Evolutionary conservation across 2,113 vertebrate species (phyloP).

Genomic region (Toxotes jaculatrix): DNA sequence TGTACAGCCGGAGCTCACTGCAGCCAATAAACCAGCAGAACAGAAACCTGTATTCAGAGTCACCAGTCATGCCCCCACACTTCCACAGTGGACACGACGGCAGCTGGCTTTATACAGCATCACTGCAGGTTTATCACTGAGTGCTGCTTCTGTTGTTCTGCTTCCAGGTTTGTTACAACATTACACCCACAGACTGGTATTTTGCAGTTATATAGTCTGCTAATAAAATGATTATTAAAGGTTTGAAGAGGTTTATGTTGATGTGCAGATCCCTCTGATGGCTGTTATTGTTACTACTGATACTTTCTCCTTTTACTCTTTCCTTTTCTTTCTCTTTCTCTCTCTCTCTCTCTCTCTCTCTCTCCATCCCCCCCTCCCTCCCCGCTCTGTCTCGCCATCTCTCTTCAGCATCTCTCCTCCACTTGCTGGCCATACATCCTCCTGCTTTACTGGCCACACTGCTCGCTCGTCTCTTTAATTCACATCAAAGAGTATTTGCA

Average conservation of each 20-base stretch:
- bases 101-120: too few relatives aligned
- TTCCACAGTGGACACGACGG: too few relatives aligned
- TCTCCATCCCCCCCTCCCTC: slow-evolving; percentile 4
- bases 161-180: neutral
- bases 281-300: slow-evolving; percentile 35
- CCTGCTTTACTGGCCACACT: slow-evolving; percentile 25
- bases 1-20: neutral
- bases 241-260: neutral
- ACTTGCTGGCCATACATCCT: slow-evolving; percentile 35
- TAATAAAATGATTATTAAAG: neutral
- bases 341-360: neutral
- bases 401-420: slow-evolving; percentile 37
- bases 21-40: neutral
- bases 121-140: neutral
- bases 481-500: slow-evolving; percentile 43
- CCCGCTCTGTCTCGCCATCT: slow-evolving; percentile 17
- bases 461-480: slow-evolving; percentile 24
- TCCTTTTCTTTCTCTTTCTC: neutral
- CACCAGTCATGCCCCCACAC: too few relatives aligned
- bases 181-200: neutral
- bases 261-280: slow-evolving; percentile 82
- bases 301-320: neutral
- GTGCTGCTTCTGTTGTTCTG: neutral
- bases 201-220: neutral
- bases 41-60: neutral